Base-by-base conservation (phyloP, 1,140 invertebrate species). In the Bradynema listronoti region DNA sequence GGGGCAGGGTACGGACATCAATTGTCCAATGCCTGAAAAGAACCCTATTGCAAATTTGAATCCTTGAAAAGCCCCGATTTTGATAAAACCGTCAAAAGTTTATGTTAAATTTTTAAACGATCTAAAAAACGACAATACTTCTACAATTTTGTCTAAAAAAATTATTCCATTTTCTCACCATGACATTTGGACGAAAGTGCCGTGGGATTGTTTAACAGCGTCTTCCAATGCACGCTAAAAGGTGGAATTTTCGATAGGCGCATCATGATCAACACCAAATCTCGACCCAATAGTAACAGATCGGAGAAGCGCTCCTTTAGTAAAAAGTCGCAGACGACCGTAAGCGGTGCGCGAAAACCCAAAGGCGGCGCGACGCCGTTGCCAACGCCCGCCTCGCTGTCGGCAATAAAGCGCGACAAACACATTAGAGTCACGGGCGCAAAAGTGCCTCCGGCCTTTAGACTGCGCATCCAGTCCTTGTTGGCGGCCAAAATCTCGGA, bases 331-430 rank as follows among this genome's bases (percentile, higher is more conserved):
- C 63, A 65, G 16, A 60, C n/a, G 27, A 24, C 22, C 25, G 66
- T 42, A 16, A 63, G 29, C 7, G 61, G 19, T 1, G 16, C 22
- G 19, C 65, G 63, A 42, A 57, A 65, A 29, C 16, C n/a, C n/a
- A n/a, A n/a, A n/a, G n/a, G n/a, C n/a, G n/a, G 24, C 1, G 42
- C 54, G 14, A 14, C 6, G 9, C 32, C 34, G 16, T 66, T 58
- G 1, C 25, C 4, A 27, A 11, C n/a, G 19, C 58, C 30, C 34
- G 32, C 41, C 19, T 41, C 43, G 19, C 16, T 24, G 34, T 65
- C 63, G 24, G 51, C 30, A 41, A 65, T 67, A 9, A 65, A 59
- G 5, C 63, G 52, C n/a, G 63, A 64, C 29, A 65, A 65, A 24
- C 39, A 36, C 29, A 57, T 24, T 25, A 65, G 42, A 22, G 63